Base-by-base conservation (phyloP, 2,888 invertebrate species). In the Auanema sp. region DNA sequence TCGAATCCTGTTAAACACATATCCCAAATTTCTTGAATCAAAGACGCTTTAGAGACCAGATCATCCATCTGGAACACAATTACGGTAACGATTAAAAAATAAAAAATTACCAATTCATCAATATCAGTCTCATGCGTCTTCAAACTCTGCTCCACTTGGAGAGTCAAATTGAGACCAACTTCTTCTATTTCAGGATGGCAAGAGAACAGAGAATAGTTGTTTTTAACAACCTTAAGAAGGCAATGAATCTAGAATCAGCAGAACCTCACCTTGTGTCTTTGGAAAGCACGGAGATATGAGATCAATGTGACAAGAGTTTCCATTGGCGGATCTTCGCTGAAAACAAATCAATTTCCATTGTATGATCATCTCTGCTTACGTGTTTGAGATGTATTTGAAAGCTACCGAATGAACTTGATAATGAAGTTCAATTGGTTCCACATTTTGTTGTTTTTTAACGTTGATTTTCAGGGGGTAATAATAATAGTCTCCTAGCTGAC, bases 401-500 rank as follows among this genome's bases (percentile, higher is more conserved):
- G 64, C 71, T 4, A 64, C 64, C 5, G 72, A 54, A 53, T 69
- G 64, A 2, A 61, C 66, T 18, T 76, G 76, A 61, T 76, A 76
- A 52, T 76, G 76, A 5, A 76, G 68, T 65, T 76, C 76, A 1
- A 76, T 54, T 12, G 76, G 76, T 23, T 74, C 76, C 21, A 76
- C 56, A 51, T 74, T 69, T n/a, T 58, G 54, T 54, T 76, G 76
- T 33, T 69, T 68, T 43, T 69, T 74, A 12, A 68, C 57, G 54
- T 64, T 63, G 10, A 74, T 63, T 42, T 69, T 71, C 16, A 64
- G 42, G 12, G 74, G 74, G 55, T 74, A 74, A 43, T 66, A 69
- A 60, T 64, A 71, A 55, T 64, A 69, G 2, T 65, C 68, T n/a
- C 59, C 57, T n/a, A 74, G 53, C 53, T 76, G 68, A 21, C 72